These are phyloP conservation scores for Acipenser ruthenus DNA, from an alignment of 2,797 vertebrate species.

Conservation along the genomic window DNA sequence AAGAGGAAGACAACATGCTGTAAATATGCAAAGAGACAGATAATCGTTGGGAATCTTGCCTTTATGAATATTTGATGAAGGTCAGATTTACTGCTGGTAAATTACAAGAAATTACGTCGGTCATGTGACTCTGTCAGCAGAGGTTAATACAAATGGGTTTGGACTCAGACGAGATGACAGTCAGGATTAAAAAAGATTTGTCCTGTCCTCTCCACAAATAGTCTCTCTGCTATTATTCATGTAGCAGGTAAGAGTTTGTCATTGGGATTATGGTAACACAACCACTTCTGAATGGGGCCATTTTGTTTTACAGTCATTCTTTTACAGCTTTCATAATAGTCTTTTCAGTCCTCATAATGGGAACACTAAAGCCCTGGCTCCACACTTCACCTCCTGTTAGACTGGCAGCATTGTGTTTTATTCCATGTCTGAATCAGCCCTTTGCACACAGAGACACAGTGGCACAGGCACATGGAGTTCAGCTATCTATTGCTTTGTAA, in stretches of 20 bases:
- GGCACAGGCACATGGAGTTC: not conserved
- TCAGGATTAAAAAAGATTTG: slow-evolving; percentile 73
- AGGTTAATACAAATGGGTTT: slow-evolving; percentile 82
- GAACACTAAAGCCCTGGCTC: not conserved
- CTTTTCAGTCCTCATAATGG: slow-evolving; percentile 4
- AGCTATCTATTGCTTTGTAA: too few relatives aligned
- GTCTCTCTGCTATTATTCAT: slow-evolving; percentile 61
- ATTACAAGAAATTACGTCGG: slow-evolving; percentile 79
- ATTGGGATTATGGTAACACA: slow-evolving; percentile 23
- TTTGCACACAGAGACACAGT: not conserved
- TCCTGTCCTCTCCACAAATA: slow-evolving; percentile 67
- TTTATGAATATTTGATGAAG: slow-evolving; percentile 93
- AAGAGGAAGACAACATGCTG: slow-evolving; percentile 86
- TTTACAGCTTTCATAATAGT: not conserved
- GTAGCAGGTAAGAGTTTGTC: slow-evolving; percentile 49
- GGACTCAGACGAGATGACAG: slow-evolving; percentile 75
- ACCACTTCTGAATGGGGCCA: slow-evolving; percentile 20
- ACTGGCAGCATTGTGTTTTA: not conserved
- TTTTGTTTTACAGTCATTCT: slow-evolving; percentile 4
- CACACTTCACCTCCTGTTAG: not conserved
- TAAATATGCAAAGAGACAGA: slow-evolving; percentile 97
- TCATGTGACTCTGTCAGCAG: slow-evolving; percentile 84
- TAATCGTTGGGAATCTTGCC: slow-evolving; percentile 95
- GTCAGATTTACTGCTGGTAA: slow-evolving; percentile 69
- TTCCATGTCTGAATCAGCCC: not conserved